phyloP scores from a whole-genome alignment of 2,113 vertebrate genomes.

The Carollia perspicillata region DNA sequence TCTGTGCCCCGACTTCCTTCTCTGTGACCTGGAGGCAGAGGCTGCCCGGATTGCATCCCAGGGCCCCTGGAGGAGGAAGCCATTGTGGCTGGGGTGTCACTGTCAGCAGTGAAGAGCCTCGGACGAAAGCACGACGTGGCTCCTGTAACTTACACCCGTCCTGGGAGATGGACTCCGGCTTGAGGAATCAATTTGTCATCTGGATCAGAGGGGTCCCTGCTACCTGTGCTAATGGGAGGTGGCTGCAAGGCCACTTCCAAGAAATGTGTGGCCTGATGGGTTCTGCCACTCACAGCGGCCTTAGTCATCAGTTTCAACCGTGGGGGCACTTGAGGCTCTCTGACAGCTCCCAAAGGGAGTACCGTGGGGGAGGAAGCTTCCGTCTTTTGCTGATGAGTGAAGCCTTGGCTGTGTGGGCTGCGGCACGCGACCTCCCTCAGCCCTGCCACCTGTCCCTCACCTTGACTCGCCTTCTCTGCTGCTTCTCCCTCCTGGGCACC shows the following conservation, averaged over 20 bases:
- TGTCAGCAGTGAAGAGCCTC: neutral
- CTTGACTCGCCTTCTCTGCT: neutral
- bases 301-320: neutral
- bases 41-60: neutral
- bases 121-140: accelerated
- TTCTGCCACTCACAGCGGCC: neutral
- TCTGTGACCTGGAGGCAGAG: neutral
- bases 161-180: neutral
- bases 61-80: neutral
- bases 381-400: accelerated
- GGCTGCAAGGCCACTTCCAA: neutral
- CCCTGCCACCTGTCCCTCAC: neutral
- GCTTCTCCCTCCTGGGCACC: neutral
- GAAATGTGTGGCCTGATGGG: neutral
- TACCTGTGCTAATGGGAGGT: neutral
- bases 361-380: accelerated
- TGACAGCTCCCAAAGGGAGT: neutral
- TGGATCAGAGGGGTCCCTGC: neutral
- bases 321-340: neutral
- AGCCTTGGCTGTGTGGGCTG: neutral
- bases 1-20: neutral
- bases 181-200: neutral
- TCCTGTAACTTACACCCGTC: neutral
- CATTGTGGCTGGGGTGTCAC: accelerated
- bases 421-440: neutral